Conservation (phyloP, 1,140 invertebrate species). For the Drosophila athabasca region DNA sequence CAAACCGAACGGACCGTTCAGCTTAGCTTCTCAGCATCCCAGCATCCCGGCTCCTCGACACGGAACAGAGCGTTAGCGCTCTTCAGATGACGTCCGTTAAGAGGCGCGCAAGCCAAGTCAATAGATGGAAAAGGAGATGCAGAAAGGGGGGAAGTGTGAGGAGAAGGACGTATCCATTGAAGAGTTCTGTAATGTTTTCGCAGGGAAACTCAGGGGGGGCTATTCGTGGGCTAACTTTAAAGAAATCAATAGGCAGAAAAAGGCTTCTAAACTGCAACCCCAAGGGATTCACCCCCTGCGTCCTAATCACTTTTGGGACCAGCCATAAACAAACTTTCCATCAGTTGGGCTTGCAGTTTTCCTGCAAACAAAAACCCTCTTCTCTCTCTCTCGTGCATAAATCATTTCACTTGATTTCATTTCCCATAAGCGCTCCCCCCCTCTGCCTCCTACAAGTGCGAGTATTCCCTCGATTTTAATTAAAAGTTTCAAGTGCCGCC, state of each 20-base stretch:
- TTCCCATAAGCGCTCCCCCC: slow-evolving; percentile 12
- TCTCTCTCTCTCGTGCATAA: slow-evolving; percentile 21
- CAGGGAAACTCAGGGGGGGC: slow-evolving; percentile 11
- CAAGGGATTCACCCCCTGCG: too few species aligned
- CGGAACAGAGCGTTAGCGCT: slow-evolving; percentile 23
- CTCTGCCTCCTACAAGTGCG: too few species aligned
- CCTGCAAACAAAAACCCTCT: neutral
- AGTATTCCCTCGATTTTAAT: slow-evolving; percentile 42
- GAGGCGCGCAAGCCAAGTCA: slow-evolving; percentile 30
- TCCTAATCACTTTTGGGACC: too few species aligned
- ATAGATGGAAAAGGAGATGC: slow-evolving; percentile 3
- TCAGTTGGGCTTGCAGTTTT: too few species aligned
- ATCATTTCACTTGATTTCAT: slow-evolving; percentile 46
- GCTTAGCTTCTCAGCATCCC: slow-evolving; percentile 8
- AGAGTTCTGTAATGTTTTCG: slow-evolving; percentile 23
- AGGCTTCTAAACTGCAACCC: neutral
- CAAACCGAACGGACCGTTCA: neutral
- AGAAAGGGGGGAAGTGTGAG: neutral
- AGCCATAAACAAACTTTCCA: too few species aligned
- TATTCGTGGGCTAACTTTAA: slow-evolving; percentile 2
- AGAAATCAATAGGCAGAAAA: slow-evolving; percentile 26
- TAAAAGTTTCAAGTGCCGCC: slow-evolving; percentile 53
- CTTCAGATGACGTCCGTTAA: slow-evolving; percentile 44
- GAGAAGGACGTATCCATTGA: slow-evolving; percentile 25
- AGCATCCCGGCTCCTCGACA: slow-evolving; percentile 4